Percentiles rank a stretch among this genome's conserved stretches.
phyloP scores from a whole-genome alignment of 2,113 vertebrate species.

The Brachypteracias leptosomus region DNA sequence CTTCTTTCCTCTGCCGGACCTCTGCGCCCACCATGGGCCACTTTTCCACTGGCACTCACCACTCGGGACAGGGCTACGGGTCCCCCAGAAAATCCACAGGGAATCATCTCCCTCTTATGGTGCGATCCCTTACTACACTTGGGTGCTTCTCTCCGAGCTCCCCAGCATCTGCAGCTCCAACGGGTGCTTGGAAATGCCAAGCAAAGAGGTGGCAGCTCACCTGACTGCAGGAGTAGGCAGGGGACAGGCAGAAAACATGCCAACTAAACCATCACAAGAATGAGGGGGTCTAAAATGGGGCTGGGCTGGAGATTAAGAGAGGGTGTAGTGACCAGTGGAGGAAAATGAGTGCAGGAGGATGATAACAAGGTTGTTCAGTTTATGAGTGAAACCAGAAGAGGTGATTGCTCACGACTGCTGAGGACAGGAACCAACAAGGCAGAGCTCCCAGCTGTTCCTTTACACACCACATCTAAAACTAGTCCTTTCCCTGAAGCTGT shows the following conservation, averaged over 20 bases:
- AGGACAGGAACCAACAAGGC: not conserved
- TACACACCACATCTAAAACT: not conserved
- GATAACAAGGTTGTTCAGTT: not conserved
- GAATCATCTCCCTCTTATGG: slow-evolving; percentile 62
- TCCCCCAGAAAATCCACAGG: slow-evolving; percentile 36
- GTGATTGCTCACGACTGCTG: rapidly evolving
- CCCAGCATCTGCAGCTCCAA: not conserved
- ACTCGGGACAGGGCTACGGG: not conserved
- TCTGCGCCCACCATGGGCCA: not conserved
- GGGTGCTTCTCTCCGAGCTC: not conserved
- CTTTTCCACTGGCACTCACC: not conserved
- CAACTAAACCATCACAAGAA: not conserved
- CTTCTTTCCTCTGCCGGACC: not conserved
- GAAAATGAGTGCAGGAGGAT: not conserved
- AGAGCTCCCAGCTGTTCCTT: not conserved
- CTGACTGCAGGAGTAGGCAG: not conserved
- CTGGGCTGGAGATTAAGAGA: not conserved
- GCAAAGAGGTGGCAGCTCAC: not conserved
- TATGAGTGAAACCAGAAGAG: not conserved
- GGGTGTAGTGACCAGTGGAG: rapidly evolving
- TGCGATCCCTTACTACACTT: slow-evolving; percentile 25
- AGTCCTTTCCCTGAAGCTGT: not conserved
- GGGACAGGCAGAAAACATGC: not conserved
- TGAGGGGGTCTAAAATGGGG: not conserved
- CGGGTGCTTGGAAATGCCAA: not conserved